Percentiles rank a stretch among this genome's conserved stretches.
Evolutionary conservation across 2,797 vertebrate species (phyloP).

Genomic region (Pantherophis alleghaniensis): DNA sequence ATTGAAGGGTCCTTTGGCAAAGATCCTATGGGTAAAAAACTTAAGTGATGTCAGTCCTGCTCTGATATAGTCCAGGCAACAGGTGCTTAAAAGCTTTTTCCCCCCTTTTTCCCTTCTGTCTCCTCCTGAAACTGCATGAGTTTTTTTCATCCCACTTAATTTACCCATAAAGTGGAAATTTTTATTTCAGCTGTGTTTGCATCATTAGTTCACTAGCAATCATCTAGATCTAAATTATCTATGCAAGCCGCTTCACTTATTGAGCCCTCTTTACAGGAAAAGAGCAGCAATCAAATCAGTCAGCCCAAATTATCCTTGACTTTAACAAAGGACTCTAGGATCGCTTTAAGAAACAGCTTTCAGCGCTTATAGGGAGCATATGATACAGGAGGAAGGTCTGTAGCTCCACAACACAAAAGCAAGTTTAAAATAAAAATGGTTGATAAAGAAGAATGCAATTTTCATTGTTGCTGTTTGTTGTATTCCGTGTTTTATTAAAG

Average conservation of each 20-base stretch:
- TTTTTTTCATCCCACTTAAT: not conserved
- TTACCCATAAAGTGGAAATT: conserved; percentile 45
- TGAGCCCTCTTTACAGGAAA: conserved; percentile 57
- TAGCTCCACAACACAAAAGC: conserved; percentile 30
- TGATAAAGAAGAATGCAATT: conserved; percentile 43
- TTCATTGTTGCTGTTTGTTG: conserved; percentile 55
- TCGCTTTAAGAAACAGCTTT: conserved; percentile 64
- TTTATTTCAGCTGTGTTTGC: conserved; percentile 66
- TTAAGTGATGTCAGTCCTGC: conserved; percentile 6
- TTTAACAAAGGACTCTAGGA: conserved; percentile 65
- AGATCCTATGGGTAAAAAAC: not conserved
- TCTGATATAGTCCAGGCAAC: conserved; percentile 22
- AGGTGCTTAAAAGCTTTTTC: conserved; percentile 38
- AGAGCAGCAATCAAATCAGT: conserved; percentile 67
- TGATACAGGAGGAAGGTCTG: conserved; percentile 47
- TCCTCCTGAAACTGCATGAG: not conserved
- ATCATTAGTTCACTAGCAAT: conserved; percentile 65
- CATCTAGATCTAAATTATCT: conserved; percentile 64
- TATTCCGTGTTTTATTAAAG: conserved; percentile 37
- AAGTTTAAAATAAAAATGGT: conserved; percentile 49
- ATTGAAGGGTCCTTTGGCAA: not conserved
- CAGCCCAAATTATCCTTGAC: conserved; percentile 64
- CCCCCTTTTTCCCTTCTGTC: accelerated
- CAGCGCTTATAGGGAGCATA: conserved; percentile 47
- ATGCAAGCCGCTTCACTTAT: conserved; percentile 62